A percentile compares a stretch with the other conserved stretches of the same genome.
phyloP scores from a whole-genome alignment of 2,797 vertebrate species.

The Sebastes paucispinis region DNA sequence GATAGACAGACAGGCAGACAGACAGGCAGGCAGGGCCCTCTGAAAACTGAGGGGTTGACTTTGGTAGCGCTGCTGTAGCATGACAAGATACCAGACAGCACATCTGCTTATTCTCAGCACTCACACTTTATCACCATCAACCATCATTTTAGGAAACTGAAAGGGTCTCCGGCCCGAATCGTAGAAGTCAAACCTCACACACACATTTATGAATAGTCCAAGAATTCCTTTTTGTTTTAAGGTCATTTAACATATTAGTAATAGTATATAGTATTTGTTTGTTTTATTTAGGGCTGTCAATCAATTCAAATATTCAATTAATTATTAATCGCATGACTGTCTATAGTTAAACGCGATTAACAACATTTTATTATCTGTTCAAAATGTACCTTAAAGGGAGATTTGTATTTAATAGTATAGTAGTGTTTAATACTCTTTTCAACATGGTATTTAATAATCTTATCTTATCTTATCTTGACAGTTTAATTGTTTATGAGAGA shows the following conservation, averaged over 20 bases:
- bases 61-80: conserved; percentile 59
- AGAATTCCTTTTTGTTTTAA: neutral
- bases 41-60: conserved; percentile 39
- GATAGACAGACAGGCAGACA: no score
- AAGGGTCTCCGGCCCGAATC: neutral
- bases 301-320: no score
- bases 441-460: no score
- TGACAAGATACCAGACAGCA: conserved; percentile 65
- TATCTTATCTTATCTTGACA: no score
- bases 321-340: no score
- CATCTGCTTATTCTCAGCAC: conserved; percentile 74
- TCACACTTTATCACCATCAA: conserved; percentile 21
- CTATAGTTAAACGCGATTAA: no score
- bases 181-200: neutral
- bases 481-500: neutral
- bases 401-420: no score
- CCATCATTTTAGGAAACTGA: conserved; percentile 23
- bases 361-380: no score
- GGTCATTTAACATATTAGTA: neutral
- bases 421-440: no score
- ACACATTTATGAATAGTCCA: neutral
- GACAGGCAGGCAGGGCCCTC: conserved; percentile 31
- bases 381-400: no score
- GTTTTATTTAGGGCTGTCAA: no score
- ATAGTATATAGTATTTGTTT: neutral